Percentiles rank a stretch among this genome's conserved stretches.
Evolutionary conservation across 2,888 invertebrate species (phyloP).

Genomic region (Macroteleia sp.): DNA sequence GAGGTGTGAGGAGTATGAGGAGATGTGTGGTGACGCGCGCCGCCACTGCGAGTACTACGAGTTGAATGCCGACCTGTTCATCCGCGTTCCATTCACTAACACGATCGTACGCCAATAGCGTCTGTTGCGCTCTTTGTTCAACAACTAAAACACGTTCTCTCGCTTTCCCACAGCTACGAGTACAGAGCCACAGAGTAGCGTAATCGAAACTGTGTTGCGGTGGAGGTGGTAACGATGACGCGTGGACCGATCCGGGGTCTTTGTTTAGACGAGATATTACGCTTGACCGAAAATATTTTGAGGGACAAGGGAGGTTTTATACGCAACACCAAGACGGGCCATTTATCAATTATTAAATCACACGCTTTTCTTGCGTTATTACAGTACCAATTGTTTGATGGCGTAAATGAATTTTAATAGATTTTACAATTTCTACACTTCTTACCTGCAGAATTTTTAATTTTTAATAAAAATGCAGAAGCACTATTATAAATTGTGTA

Average conservation of each 20-base stretch:
- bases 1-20: too few relatives aligned
- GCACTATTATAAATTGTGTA: too few relatives aligned
- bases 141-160: constrained; percentile 32
- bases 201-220: constrained; percentile 34
- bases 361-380: background rate
- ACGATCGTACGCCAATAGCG: constrained; percentile 74
- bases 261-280: constrained; percentile 52
- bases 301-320: constrained; percentile 27
- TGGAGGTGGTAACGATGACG: constrained; percentile 44
- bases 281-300: constrained; percentile 46
- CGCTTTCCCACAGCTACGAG: constrained; percentile 39
- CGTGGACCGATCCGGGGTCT: constrained; percentile 52
- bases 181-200: constrained; percentile 37
- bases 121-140: constrained; percentile 68
- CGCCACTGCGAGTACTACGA: constrained; percentile 52
- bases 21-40: too few relatives aligned
- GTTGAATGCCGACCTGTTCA: constrained; percentile 68
- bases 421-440: too few relatives aligned
- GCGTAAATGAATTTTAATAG: too few relatives aligned
- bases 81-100: constrained; percentile 82
- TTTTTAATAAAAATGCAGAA: too few relatives aligned
- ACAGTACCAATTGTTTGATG: too few relatives aligned
- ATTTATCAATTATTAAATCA: background rate
- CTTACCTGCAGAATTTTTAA: too few relatives aligned
- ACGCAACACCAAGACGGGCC: background rate